Base-by-base conservation (phyloP, 23 tunicate genomes). In the Halocynthia aurantium region DNA sequence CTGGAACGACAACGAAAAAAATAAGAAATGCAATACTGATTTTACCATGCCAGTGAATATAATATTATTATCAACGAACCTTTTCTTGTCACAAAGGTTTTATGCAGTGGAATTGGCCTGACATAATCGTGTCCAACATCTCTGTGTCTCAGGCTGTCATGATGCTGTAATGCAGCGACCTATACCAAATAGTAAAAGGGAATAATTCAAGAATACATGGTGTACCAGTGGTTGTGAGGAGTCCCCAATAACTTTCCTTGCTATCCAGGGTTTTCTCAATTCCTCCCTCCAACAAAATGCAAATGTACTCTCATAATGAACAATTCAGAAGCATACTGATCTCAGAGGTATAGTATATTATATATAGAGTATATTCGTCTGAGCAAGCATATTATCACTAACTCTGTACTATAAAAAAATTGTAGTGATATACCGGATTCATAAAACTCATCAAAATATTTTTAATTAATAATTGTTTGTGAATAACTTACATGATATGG, bases 41-140 rank as follows among this genome's bases (percentile, higher is more conserved):
- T 58, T 58, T 13, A 58, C n/a, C 15, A 13, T 13, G n/a, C 63
- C 15, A 13, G 19, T 5, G 52, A 50, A 50, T 11, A 11, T 12
- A 72, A 10, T 44, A 11, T 72, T 49, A 72, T 51, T 10, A 10
- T 18, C 11, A 77, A 13, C 50, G 7, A 8, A 90, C 97, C 97
- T 90, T 90, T 90, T 81, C 97, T 77, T 10, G 97, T 90, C 7
- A 90, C 80, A 81, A 90, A 90, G 15, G 97, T 90, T 72, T 90
- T 90, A 58, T 90, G 97, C 21, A 90, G 84, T 12, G 83, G 85
- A 61, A 85, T 56, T 11, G 61, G 51, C 5, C 61, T 54, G 13
- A 49, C 52, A n/a, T 76, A 50, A 58, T 11, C 66, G 5, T 40
- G 50, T 8, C 52, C 11, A 31, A 31, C 44, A 31, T 31, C 44